Percentiles rank a stretch among this genome's conserved stretches.
Conservation (phyloP, 2,888 invertebrate genomes). For the Drosophila mulleri region DNA sequence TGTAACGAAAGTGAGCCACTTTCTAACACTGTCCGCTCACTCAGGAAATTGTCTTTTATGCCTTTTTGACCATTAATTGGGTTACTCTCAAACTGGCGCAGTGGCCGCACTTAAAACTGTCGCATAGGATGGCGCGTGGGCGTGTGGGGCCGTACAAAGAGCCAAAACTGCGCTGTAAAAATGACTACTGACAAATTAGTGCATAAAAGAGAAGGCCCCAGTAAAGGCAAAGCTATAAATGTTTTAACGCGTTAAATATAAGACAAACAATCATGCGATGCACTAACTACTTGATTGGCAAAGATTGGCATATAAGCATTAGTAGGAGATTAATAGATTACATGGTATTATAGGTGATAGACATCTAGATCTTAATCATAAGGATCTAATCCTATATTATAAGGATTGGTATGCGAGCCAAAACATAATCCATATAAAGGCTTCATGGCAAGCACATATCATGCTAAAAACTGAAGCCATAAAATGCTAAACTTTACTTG, state of each 20-base stretch:
- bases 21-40: conserved; percentile 62
- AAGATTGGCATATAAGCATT: not conserved
- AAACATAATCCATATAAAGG: no score
- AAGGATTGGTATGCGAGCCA: no score
- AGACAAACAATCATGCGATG: not conserved
- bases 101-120: conserved; percentile 36
- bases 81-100: conserved; percentile 44
- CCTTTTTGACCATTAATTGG: conserved; percentile 61
- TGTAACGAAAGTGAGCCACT: conserved; percentile 74
- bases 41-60: conserved; percentile 51
- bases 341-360: not conserved
- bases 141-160: conserved; percentile 12
- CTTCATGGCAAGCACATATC: no score
- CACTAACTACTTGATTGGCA: not conserved
- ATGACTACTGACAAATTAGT: conserved; percentile 24
- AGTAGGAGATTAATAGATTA: not conserved
- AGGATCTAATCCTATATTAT: no score
- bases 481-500: no score
- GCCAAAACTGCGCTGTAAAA: conserved; percentile 34
- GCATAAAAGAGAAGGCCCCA: conserved; percentile 28
- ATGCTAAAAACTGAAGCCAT: no score
- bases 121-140: conserved; percentile 41
- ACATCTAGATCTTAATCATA: no score
- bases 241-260: not conserved
- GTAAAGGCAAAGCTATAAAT: not conserved